Evolutionary conservation across 2,888 invertebrate genomes (phyloP).

Genomic region (Ornithoptera alexandrae): DNA sequence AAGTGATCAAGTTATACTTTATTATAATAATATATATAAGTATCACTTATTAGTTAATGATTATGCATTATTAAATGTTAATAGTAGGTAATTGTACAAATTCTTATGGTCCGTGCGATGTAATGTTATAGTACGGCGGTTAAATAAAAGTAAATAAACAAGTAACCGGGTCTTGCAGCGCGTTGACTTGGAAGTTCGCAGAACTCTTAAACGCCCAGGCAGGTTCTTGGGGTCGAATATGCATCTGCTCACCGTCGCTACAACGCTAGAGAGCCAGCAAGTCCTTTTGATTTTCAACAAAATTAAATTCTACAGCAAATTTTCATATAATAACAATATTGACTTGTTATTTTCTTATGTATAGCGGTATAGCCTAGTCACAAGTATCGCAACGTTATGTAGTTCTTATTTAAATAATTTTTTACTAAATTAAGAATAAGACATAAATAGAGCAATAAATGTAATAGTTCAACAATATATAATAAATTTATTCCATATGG

Average conservation of each 20-base stretch:
- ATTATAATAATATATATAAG: not conserved
- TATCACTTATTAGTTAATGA: too few relatives aligned
- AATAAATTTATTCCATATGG: too few relatives aligned
- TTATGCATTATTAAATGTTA: not conserved
- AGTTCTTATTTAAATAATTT: too few relatives aligned
- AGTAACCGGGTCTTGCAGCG: conserved; percentile 28
- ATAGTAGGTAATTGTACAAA: not conserved
- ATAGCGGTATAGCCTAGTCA: too few relatives aligned
- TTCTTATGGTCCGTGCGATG: not conserved
- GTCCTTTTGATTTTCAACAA: not conserved
- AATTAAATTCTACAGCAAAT: not conserved
- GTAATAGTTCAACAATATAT: too few relatives aligned
- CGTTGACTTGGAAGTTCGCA: conserved; percentile 38
- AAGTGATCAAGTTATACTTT: conserved; percentile 15
- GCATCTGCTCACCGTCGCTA: conserved; percentile 49
- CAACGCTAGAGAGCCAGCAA: not conserved
- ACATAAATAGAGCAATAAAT: too few relatives aligned
- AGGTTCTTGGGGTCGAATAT: conserved; percentile 41
- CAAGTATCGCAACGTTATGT: too few relatives aligned
- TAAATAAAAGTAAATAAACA: conserved; percentile 12
- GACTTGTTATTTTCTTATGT: too few relatives aligned
- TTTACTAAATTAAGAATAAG: too few relatives aligned
- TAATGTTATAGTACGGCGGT: conserved; percentile 11
- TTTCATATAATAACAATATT: too few relatives aligned
- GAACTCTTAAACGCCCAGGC: conserved; percentile 39